Evolutionary conservation across 2,888 invertebrate species (phyloP), one percentile per base, ranked within the genome.

Genomic region (Tridacna gigas): DNA sequence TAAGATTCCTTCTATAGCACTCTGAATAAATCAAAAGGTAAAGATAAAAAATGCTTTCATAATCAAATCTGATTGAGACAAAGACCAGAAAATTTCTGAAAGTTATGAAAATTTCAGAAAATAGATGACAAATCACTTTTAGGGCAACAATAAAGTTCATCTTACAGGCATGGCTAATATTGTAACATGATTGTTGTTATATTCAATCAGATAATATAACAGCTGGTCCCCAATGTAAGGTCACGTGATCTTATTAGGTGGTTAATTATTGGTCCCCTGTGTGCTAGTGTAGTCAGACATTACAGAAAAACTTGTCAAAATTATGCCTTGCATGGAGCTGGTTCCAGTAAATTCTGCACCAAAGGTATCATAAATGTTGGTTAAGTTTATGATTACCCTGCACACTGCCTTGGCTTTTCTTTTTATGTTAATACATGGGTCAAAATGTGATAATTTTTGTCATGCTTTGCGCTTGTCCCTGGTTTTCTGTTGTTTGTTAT

Each of bases 261-360:
- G 71, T 71, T 71, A 71, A 71, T 71, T 48, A 71, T 71, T 51
- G 71, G 71, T 71, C 71, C 71, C 71, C 12, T 25, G 71, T 26
- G 71, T 71, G 20, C 48, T 18, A 67, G 45, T 67, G 67, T 45
- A 67, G 28, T 67, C 37, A 67, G 65, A 67, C 45, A 56, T 67
- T 67, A 67, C 45, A 67, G 67, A 45, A 67, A 45, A 67, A 67
- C 13, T 11, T 67, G 25, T 63, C 63, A n/a, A 22, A 22, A 63
- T 63, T 63, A 63, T 22, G 63, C 63, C 63, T 22, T 22, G n/a
- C 63, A 25, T 26, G 13, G n/a, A 63, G 4, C 63, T 63, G 22
- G 22, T 63, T 63, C 15, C 25, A 22, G 13, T 22, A 63, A 26
- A 18, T 63, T 63, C 20, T 63, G 63, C 63, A 63, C n/a, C 63